Evolutionary conservation across 2,888 invertebrate genomes (phyloP).

Genomic region (Agrochola macilenta): DNA sequence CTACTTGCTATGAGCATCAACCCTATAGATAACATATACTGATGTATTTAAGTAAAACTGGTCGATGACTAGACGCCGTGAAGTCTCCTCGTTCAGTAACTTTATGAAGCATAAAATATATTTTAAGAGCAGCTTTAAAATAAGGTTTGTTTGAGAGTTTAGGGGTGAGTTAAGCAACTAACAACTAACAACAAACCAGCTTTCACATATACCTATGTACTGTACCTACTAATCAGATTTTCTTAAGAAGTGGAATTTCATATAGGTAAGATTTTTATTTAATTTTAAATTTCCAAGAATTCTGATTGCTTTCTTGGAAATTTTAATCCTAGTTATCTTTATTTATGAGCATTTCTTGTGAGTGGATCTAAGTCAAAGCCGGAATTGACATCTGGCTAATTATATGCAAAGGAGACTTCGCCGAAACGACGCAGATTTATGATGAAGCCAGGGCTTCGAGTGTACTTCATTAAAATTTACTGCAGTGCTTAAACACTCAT

Average conservation of each 20-base stretch:
- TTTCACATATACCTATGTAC: no score
- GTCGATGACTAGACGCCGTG: neutral
- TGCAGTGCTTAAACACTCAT: neutral
- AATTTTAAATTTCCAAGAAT: no score
- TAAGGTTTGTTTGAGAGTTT: neutral
- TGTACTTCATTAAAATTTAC: neutral
- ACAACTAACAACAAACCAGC: neutral
- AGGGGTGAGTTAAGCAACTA: neutral
- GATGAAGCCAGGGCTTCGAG: neutral
- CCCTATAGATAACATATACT: neutral
- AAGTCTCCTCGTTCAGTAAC: neutral
- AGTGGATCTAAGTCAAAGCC: neutral
- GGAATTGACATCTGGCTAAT: neutral
- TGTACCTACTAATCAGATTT: neutral
- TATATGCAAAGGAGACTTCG: neutral
- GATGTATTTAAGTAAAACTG: neutral
- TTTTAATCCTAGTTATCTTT: neutral
- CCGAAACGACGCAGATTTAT: neutral
- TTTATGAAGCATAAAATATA: neutral
- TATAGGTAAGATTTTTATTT: neutral
- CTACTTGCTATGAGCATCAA: slow-evolving; percentile 29
- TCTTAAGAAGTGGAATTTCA: neutral
- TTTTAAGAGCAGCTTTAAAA: neutral
- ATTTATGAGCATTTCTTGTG: neutral
- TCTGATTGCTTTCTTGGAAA: neutral